These are phyloP conservation scores for Micrastur ruficollis DNA, from an alignment of 2,797 vertebrate genomes.

Conservation along the genomic window DNA sequence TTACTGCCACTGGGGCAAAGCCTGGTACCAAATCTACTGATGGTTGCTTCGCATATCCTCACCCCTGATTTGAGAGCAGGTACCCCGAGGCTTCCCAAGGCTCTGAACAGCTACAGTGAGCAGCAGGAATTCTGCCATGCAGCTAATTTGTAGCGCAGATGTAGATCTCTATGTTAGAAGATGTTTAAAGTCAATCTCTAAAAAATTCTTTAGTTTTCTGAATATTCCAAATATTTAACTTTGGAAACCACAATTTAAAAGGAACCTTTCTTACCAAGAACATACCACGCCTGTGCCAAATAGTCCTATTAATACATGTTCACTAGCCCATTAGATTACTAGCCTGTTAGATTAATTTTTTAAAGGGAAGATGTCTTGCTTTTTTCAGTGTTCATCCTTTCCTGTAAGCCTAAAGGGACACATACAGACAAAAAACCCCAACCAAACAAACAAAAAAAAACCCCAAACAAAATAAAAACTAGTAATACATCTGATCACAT, in stretches of 20 bases:
- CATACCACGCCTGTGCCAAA: not conserved
- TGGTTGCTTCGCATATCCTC: not conserved
- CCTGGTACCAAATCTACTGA: not conserved
- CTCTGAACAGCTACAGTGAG: not conserved
- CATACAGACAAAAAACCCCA: accelerated
- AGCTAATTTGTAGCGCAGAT: not conserved
- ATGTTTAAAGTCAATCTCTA: not conserved
- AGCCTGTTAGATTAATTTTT: not conserved
- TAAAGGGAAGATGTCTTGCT: not conserved
- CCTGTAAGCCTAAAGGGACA: not conserved
- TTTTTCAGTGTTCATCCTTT: not conserved
- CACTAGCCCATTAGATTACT: not conserved
- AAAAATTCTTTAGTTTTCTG: not conserved
- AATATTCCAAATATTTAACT: not conserved
- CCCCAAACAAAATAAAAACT: not conserved
- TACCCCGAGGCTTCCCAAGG: not conserved
- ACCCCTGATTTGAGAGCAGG: not conserved
- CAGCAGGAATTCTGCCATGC: not conserved
- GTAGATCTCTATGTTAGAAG: not conserved
- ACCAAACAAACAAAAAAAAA: not conserved
- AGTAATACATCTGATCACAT: not conserved
- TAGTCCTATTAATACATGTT: not conserved
- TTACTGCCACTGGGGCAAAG: not conserved
- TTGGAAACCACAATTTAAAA: not conserved
- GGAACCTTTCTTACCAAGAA: not conserved